phyloP scores from a whole-genome alignment of 2,113 vertebrate species.

The Vombatus ursinus region DNA sequence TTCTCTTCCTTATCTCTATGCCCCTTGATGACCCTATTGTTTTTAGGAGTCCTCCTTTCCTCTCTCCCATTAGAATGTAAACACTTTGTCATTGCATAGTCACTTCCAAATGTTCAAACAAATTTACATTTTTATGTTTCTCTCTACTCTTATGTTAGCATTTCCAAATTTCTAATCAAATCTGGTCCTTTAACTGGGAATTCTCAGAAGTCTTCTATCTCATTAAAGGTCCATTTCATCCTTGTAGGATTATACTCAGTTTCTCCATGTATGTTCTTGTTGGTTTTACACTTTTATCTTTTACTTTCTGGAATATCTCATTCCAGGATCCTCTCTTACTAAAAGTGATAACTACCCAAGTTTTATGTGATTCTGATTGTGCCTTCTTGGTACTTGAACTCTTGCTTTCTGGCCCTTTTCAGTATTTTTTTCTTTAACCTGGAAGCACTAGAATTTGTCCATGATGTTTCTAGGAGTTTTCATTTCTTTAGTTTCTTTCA shows the following conservation, averaged over 20 bases:
- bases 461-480: neutral
- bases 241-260: too few species aligned
- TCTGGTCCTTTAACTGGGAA: neutral
- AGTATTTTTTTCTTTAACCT: too few species aligned
- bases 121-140: neutral
- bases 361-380: too few species aligned
- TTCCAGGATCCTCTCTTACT: too few species aligned
- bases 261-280: too few species aligned
- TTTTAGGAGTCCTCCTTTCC: neutral
- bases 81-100: neutral
- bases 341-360: too few species aligned
- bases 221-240: too few species aligned
- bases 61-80: neutral
- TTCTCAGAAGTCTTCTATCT: neutral
- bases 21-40: neutral
- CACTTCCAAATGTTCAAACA: neutral
- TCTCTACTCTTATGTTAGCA: neutral
- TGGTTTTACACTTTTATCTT: too few species aligned
- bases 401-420: too few species aligned
- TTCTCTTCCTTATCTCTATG: neutral
- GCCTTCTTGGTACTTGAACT: too few species aligned
- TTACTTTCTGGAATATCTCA: too few species aligned
- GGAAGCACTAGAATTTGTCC: neutral
- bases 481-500: neutral
- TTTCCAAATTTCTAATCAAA: neutral